Conservation (phyloP, 1,140 invertebrate species). For the Dufourea novaeangliae region DNA sequence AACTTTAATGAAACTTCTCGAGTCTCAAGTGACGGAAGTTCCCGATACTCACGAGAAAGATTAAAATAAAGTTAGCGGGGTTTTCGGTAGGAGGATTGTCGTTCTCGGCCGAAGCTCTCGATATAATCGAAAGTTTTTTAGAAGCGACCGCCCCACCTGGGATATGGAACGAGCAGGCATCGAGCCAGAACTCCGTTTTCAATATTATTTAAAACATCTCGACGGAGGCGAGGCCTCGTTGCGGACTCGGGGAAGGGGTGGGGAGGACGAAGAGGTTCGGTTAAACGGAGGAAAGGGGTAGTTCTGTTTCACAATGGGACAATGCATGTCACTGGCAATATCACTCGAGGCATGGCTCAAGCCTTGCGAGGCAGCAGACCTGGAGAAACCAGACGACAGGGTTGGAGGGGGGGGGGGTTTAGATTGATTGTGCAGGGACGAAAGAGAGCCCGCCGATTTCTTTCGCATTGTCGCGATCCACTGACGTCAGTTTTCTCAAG, state of each 20-base stretch:
- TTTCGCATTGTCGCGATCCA: slow-evolving; percentile 44
- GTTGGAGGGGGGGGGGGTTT: slow-evolving; percentile 4
- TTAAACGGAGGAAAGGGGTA: slow-evolving; percentile 66
- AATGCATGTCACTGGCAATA: slow-evolving; percentile 76
- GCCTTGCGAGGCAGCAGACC: slow-evolving; percentile 45
- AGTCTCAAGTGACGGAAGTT: neutral
- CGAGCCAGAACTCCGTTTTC: slow-evolving; percentile 74
- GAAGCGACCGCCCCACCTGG: slow-evolving; percentile 38
- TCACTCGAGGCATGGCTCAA: slow-evolving; percentile 69
- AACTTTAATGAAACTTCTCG: slow-evolving; percentile 36
- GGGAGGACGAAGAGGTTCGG: slow-evolving; percentile 30
- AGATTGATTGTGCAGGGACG: slow-evolving; percentile 61
- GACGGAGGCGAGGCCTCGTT: slow-evolving; percentile 42
- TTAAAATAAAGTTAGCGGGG: slow-evolving; percentile 38
- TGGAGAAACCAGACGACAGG: slow-evolving; percentile 26
- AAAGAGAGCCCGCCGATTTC: slow-evolving; percentile 26
- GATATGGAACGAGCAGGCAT: slow-evolving; percentile 70
- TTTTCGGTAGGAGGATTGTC: slow-evolving; percentile 25
- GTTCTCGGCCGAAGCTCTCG: slow-evolving; percentile 24
- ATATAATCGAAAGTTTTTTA: slow-evolving; percentile 64
- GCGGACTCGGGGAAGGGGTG: neutral
- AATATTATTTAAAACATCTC: slow-evolving; percentile 78
- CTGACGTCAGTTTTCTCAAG: slow-evolving; percentile 18
- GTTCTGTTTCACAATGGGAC: slow-evolving; percentile 72
- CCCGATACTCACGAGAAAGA: neutral